Base-by-base conservation (phyloP, 2,888 invertebrate species). In the Trichopoda pennipes region DNA sequence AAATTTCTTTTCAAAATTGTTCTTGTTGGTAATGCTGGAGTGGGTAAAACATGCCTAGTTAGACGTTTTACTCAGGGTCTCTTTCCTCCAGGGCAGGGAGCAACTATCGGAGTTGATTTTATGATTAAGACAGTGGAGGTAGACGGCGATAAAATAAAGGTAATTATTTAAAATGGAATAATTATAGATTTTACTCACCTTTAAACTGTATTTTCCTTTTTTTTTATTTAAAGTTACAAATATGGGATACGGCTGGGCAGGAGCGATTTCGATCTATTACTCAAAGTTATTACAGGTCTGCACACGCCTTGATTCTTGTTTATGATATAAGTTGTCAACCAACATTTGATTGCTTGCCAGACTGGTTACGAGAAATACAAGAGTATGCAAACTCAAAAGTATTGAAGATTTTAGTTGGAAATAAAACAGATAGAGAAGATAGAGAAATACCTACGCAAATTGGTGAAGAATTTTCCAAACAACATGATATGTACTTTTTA, bases 81-180 rank as follows among this genome's bases (percentile, higher is more conserved):
- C 63, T 99, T 99, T 92, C 99, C 99, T 68, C 98, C 98, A 42
- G 99, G 99, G 16, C 99, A 99, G 92, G 98, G 98, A 86, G 99
- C 99, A 75, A 99, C 99, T 3, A 99, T 99, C 88, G 99, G 99
- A 76, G 99, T 99, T 32, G 99, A 99, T 93, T 99, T 99, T 91
- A 98, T 99, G 98, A 99, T 99, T 84, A 99, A 99, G 93, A 98
- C 98, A 70, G 97, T 99, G 10, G 98, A 98, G 93, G 97, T 99
- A 76, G 98, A 97, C 88, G 96, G 96, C 89, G 97, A 97, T 92
- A 97, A 96, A 94, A 96, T 97, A 87, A 97, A 97, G 94, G 96
- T 96, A 92, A 80, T 28, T 14, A 4, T 17, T 17, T 28, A 28
- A 51, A 66, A 42, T n/a, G n/a, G n/a, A 32, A 35, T 35, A 32